Evolutionary conservation across 2,888 invertebrate genomes (phyloP), one percentile per base, ranked within the genome.

Genomic region (Leptinotarsa haldemani): DNA sequence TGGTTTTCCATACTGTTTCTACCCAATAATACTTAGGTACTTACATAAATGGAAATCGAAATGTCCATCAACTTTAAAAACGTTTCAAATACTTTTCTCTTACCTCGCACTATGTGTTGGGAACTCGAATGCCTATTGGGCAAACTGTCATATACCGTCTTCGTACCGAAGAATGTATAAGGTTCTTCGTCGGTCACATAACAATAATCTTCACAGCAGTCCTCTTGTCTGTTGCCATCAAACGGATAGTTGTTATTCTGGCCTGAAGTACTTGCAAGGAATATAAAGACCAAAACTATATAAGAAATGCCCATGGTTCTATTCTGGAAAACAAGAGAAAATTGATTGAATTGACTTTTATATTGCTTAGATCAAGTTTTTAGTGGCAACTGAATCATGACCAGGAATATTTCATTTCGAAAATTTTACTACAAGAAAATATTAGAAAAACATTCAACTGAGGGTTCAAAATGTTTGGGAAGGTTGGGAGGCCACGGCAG

Each of bases 111-210:
- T 40, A 78, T 76, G 69, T 90, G 89, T 77, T 92, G 92, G 71
- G 90, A 89, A 75, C 88, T 90, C 0, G 89, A 89, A 72, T 90
- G 89, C 52, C 91, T 90, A 61, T 91, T 90, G 56, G 82, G 77
- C 69, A 81, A 63, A 65, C 74, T 80, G 20, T 92, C 90, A 84
- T 95, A 96, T 0, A 94, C 92, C 0, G 95, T 95, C 88, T 94
- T 95, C 5, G 93, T 91, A 13, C 90, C 92, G 84, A 94, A 94
- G 69, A 91, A 89, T 18, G 93, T 84, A 82, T 93, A 93, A 0
- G 93, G 93, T 72, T 92, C 89, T 25, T 90, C 88, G 74, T 93
- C 91, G 0, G 87, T 87, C 0, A 89, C 88, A 75, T 91, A 91
- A 83, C 94, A 94, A 80, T 88, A 89, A 20, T 90, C 91, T 79